These are phyloP conservation scores for Gobio occitaniae DNA, from an alignment of 2,797 vertebrate genomes.

Conservation along the genomic window DNA sequence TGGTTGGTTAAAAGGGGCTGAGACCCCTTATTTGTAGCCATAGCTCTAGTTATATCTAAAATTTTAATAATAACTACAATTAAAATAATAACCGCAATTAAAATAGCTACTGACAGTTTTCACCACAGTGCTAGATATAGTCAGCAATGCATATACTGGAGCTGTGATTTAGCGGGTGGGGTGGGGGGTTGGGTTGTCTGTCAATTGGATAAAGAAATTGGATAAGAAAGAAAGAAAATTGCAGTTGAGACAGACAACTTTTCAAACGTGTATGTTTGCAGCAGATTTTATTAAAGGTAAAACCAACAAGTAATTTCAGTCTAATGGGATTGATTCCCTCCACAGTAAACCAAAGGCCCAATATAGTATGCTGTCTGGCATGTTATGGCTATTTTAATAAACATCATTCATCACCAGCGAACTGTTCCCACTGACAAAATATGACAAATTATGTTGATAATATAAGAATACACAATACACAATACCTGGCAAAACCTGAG, in stretches of 20 bases:
- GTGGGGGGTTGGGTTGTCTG: not conserved
- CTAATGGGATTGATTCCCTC: slow-evolving; percentile 22
- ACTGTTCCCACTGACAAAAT: slow-evolving; percentile 12
- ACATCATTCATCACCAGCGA: slow-evolving; percentile 17
- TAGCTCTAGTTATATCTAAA: not conserved
- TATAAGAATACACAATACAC: not conserved
- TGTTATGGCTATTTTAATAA: slow-evolving; percentile 22
- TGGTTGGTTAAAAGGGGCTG: slow-evolving; percentile 16
- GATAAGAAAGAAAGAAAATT: not conserved
- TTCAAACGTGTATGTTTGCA: not conserved
- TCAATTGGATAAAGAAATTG: not conserved
- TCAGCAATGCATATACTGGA: not conserved
- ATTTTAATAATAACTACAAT: slow-evolving; percentile 9
- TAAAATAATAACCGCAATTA: slow-evolving; percentile 8
- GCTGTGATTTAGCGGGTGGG: not conserved
- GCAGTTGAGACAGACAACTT: not conserved
- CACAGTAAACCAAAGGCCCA: slow-evolving; percentile 4
- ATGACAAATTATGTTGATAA: slow-evolving; percentile 13
- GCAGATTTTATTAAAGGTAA: not conserved
- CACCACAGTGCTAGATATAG: not conserved
- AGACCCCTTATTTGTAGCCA: not conserved
- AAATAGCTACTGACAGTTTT: not conserved
- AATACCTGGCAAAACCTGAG: not conserved
- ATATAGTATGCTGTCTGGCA: not conserved
- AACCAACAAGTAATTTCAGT: slow-evolving; percentile 1